These are phyloP conservation scores for Vesta saturnalis DNA, from an alignment of 2,888 invertebrate genomes.

Conservation along the genomic window DNA sequence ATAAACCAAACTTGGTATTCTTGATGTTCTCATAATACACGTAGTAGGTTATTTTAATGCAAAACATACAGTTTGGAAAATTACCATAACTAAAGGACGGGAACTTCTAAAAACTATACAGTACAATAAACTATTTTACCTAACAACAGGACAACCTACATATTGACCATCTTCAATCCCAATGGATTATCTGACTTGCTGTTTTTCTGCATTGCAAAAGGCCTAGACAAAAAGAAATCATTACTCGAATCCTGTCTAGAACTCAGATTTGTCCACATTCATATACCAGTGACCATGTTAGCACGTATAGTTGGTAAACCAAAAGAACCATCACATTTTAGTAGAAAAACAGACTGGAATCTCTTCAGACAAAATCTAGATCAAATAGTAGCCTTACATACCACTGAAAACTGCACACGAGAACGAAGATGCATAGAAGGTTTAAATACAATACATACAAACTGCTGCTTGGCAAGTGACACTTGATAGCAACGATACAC, in stretches of 20 bases:
- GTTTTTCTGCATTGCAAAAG: not conserved
- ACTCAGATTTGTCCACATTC: not conserved
- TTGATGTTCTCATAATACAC: no score
- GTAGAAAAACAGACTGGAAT: conserved; percentile 4
- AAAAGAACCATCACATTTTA: not conserved
- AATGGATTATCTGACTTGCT: conserved; percentile 10
- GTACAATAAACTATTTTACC: conserved; percentile 2
- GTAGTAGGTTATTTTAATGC: conserved; percentile 6
- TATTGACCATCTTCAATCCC: conserved; percentile 12
- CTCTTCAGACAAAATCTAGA: no score
- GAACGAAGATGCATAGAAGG: conserved; percentile 8
- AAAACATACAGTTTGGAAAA: conserved; percentile 11
- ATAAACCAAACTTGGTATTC: no score
- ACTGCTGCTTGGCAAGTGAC: not conserved
- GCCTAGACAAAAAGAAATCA: not conserved
- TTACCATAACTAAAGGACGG: conserved; percentile 10
- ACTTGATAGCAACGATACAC: not conserved
- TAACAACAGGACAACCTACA: no score
- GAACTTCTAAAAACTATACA: conserved; percentile 15
- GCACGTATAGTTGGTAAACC: no score
- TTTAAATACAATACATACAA: no score
- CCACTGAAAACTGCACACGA: conserved; percentile 5
- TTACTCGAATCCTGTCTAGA: not conserved
- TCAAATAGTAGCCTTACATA: not conserved
- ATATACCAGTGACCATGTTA: no score